These are phyloP conservation scores for Patiria pectinifera DNA, from an alignment of 53 echinoderm and acorn worm genomes.

Conservation along the genomic window DNA sequence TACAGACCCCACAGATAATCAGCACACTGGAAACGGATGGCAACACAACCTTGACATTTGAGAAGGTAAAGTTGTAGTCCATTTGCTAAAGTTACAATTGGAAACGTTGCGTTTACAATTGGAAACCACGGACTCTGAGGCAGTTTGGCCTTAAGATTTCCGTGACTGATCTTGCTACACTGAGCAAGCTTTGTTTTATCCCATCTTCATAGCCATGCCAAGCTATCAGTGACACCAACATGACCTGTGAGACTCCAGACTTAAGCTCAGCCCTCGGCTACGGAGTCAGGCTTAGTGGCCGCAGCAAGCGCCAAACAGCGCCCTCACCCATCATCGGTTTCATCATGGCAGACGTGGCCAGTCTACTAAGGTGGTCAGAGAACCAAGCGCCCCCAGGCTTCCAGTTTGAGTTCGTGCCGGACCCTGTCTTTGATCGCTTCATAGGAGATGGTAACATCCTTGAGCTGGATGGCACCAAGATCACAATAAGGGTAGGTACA, in stretches of 20 bases:
- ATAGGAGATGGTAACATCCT: neutral
- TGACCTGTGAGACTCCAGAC: slow-evolving; percentile 46
- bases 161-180: too few relatives aligned
- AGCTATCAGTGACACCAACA: neutral
- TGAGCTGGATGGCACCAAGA: slow-evolving; percentile 16
- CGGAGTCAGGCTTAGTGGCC: too few relatives aligned
- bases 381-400: neutral
- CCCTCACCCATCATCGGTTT: slow-evolving; percentile 46
- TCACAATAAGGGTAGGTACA: slow-evolving; percentile 17
- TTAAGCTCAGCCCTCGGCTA: neutral
- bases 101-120: too few relatives aligned
- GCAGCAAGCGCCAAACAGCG: neutral
- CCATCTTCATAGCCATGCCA: slow-evolving; percentile 14
- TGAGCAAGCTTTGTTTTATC: neutral
- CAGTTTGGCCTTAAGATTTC: too few relatives aligned
- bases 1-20: slow-evolving; percentile 48
- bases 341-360: slow-evolving; percentile 45
- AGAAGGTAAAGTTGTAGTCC: neutral
- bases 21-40: slow-evolving; percentile 6
- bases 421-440: slow-evolving; percentile 66
- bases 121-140: too few relatives aligned
- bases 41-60: neutral
- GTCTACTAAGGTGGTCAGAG: slow-evolving; percentile 38
- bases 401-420: slow-evolving; percentile 46
- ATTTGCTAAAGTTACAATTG: too few relatives aligned